Evolutionary conservation across 2,888 invertebrate species (phyloP), one percentile per base, ranked within the genome.

Genomic region (Acanthopleura granulata): DNA sequence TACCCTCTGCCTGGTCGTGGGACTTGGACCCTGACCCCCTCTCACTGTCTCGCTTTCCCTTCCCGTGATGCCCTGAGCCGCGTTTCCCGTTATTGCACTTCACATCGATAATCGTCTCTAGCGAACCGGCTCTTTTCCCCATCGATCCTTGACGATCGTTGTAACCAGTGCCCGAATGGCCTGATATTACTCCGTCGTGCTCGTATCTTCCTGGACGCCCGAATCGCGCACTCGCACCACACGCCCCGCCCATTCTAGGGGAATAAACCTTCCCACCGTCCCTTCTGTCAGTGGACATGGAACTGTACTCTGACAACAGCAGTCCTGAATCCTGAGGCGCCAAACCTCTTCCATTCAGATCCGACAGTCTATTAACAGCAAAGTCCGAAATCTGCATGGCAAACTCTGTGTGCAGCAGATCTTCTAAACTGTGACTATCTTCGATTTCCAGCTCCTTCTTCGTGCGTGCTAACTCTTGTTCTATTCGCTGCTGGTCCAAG

Each of bases 351-450:
- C 71, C 71, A 71, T 25, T 71, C 40, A 49, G 40, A 18, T 62
- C 66, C 6, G 49, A 22, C 16, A 71, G 3, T n/a, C 50, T 1
- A n/a, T 25, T 40, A 3, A 40, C 40, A 14, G 71, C 18, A 49
- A 72, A 72, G 27, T 75, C 75, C 1, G 72, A 72, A 71, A 71
- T 71, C 49, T 71, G 71, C 71, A 49, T 40, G 30, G 73, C 25
- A n/a, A 62, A 73, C 40, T 62, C 73, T 16, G 49, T 62, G 15
- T 73, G 62, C 50, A 88, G 76, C 72, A 87, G 79, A 75, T 87
- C 87, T 61, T 88, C 87, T n/a, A 87, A 81, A 79, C 86, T 86
- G 72, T 86, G 84, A 11, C 81, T 75, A 22, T 87, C 87, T 73
- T 87, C 87, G 62, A 80, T 80, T 74, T 88, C 88, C 30, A 87